Evolutionary conservation across 2,113 vertebrate species (phyloP).

Genomic region (Pogonocichla stellata): DNA sequence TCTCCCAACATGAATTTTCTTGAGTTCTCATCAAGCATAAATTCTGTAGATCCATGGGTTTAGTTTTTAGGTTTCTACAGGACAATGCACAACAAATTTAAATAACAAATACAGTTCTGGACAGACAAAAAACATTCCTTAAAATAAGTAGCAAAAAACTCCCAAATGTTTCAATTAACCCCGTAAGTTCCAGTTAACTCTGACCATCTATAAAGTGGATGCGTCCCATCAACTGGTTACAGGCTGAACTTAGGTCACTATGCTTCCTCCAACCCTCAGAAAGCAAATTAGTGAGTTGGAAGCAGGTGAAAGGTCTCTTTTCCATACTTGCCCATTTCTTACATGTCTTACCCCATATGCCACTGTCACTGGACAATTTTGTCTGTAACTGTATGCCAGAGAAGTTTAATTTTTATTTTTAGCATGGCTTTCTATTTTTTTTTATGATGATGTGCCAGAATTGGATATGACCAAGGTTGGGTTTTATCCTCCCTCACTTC

Average conservation of each 20-base stretch:
- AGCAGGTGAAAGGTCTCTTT: not conserved
- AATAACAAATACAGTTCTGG: not conserved
- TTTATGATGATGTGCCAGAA: not conserved
- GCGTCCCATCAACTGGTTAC: not conserved
- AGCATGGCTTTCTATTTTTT: not conserved
- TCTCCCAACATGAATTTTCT: not conserved
- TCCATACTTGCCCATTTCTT: not conserved
- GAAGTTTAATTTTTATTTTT: not conserved
- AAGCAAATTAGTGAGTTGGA: not conserved
- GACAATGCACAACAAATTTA: not conserved
- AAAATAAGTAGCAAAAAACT: not conserved
- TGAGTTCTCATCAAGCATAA: not conserved
- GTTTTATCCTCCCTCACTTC: not conserved
- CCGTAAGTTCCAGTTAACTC: not conserved
- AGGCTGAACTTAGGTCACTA: not conserved
- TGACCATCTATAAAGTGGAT: not conserved
- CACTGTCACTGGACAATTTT: not conserved
- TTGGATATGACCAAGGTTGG: fast-evolving
- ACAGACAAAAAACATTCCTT: not conserved
- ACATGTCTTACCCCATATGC: not conserved
- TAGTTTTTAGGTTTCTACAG: not conserved
- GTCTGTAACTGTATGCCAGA: not conserved
- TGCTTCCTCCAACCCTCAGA: not conserved
- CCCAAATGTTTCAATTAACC: not conserved
- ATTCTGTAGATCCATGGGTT: not conserved